phyloP scores from a whole-genome alignment of 2,797 vertebrate genomes.

The Naso thynnoides region DNA sequence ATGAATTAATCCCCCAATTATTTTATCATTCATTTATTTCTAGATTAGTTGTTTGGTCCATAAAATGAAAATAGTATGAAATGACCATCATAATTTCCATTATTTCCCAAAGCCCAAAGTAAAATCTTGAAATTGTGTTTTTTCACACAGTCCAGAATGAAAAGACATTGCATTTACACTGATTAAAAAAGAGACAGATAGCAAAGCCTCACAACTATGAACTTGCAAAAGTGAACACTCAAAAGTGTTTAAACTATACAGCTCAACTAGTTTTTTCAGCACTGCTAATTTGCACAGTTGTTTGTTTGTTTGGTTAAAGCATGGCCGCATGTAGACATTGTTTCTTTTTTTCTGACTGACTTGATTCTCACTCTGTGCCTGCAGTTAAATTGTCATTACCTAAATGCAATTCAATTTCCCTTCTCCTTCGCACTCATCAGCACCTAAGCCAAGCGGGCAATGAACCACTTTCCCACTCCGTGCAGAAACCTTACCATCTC shows the following conservation, averaged over 20 bases:
- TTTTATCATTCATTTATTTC: constrained; percentile 16
- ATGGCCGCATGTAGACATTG: neutral
- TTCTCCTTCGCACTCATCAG: constrained; percentile 23
- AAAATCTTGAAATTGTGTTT: neutral
- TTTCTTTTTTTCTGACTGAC: constrained; percentile 7
- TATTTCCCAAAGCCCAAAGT: neutral
- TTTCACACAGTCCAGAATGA: neutral
- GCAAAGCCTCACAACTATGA: neutral
- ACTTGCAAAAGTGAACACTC: neutral
- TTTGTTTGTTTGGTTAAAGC: neutral
- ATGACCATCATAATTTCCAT: constrained; percentile 1
- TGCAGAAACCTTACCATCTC: constrained; percentile 5
- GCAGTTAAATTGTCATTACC: neutral
- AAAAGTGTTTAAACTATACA: neutral
- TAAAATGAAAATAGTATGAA: constrained; percentile 18
- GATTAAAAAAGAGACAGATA: neutral
- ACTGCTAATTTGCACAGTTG: neutral
- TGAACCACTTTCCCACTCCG: constrained; percentile 24
- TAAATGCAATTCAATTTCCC: neutral
- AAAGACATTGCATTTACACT: neutral
- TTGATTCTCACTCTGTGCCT: constrained; percentile 10
- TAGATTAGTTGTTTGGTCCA: constrained; percentile 9
- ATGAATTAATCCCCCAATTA: constrained; percentile 28
- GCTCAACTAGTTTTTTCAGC: neutral
- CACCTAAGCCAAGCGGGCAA: constrained; percentile 26